These are phyloP conservation scores for Coilia nasus DNA, from an alignment of 2,797 vertebrate species.

Conservation along the genomic window DNA sequence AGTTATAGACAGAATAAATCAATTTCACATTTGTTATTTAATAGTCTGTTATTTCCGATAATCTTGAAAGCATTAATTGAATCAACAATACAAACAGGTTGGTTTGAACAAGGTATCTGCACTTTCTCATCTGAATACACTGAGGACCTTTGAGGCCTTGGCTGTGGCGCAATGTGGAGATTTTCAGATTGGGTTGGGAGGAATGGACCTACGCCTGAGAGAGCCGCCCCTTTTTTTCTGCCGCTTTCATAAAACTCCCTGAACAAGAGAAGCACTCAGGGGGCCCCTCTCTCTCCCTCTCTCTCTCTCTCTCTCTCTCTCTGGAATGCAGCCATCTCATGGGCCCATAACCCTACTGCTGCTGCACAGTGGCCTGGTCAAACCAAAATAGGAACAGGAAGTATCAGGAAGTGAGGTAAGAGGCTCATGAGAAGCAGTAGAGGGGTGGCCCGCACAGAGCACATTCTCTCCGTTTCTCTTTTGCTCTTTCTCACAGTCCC, in stretches of 20 bases:
- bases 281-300: constrained; percentile 46
- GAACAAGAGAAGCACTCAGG: constrained; percentile 49
- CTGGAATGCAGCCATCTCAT: constrained; percentile 61
- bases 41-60: neutral
- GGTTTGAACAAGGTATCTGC: neutral
- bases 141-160: constrained; percentile 7
- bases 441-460: constrained; percentile 16
- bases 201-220: constrained; percentile 4
- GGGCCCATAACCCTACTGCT: constrained; percentile 57
- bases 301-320: constrained; percentile 39
- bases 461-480: neutral
- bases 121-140: constrained; percentile 10
- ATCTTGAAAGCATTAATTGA: neutral
- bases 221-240: constrained; percentile 28
- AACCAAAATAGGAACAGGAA: constrained; percentile 64
- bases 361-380: constrained; percentile 42
- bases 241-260: constrained; percentile 35
- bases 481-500: neutral
- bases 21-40: no score
- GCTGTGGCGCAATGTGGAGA: neutral
- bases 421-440: constrained; percentile 19
- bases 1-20: no score
- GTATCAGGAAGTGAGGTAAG: constrained; percentile 62
- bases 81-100: neutral
- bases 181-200: constrained; percentile 13